These are phyloP conservation scores for Nemapogon koenigi DNA, from an alignment of 2,888 invertebrate species.

Conservation along the genomic window DNA sequence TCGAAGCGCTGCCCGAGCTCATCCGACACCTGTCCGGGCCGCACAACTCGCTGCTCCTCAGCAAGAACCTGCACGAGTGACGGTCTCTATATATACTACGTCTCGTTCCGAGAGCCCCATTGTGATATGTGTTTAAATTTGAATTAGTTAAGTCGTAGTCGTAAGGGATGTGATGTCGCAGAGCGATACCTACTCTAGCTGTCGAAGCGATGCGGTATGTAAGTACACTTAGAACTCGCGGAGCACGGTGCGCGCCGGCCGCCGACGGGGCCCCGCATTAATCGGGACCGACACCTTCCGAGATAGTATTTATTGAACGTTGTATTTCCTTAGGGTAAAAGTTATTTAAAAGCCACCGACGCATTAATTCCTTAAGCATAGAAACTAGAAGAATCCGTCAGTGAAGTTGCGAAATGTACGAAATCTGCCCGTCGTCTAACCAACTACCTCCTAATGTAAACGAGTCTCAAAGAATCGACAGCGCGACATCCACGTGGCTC, in stretches of 20 bases:
- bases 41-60: slow-evolving; percentile 85
- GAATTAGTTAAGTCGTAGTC: slow-evolving; percentile 46
- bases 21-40: slow-evolving; percentile 88
- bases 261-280: slow-evolving; percentile 62
- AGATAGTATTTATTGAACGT: slow-evolving; percentile 65
- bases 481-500: slow-evolving; percentile 41
- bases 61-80: slow-evolving; percentile 85
- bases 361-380: slow-evolving; percentile 64
- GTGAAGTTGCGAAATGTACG: slow-evolving; percentile 57
- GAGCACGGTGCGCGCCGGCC: no score
- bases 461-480: slow-evolving; percentile 38
- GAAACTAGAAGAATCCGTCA: slow-evolving; percentile 55
- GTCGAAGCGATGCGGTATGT: slow-evolving; percentile 51
- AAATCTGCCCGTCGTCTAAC: slow-evolving; percentile 35
- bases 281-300: slow-evolving; percentile 64
- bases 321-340: slow-evolving; percentile 62
- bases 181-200: slow-evolving; percentile 56
- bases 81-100: slow-evolving; percentile 48
- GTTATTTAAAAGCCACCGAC: slow-evolving; percentile 64
- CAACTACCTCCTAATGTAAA: slow-evolving; percentile 62
- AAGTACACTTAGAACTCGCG: slow-evolving; percentile 46
- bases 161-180: slow-evolving; percentile 49
- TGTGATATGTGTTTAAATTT: slow-evolving; percentile 63
- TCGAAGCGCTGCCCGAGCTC: slow-evolving; percentile 85
- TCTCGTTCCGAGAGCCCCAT: slow-evolving; percentile 53